These are phyloP conservation scores for Leptonema lineaticorne DNA, from an alignment of 1,140 invertebrate species.

Conservation along the genomic window DNA sequence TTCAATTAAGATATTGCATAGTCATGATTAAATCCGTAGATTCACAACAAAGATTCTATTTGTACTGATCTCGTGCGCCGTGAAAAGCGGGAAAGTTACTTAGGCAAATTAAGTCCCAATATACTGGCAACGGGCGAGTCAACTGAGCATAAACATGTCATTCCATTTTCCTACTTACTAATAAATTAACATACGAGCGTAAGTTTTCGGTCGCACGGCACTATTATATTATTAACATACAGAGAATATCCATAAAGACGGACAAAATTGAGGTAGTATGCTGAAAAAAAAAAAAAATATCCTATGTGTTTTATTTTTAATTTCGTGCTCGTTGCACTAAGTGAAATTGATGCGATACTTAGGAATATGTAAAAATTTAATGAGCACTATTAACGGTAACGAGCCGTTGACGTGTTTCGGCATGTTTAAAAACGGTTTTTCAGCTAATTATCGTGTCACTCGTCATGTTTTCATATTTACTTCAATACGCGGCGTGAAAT, in stretches of 20 bases:
- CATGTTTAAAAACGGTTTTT: background rate
- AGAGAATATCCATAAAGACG: background rate
- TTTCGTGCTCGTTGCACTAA: background rate
- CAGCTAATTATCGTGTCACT: background rate
- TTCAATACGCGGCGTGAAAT: too few species aligned
- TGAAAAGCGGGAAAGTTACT: constrained; percentile 34
- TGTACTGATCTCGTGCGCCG: constrained; percentile 31
- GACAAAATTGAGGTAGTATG: too few species aligned
- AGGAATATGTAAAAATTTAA: constrained; percentile 1
- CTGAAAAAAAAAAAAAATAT: background rate
- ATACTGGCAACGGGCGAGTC: constrained; percentile 18
- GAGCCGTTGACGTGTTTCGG: background rate
- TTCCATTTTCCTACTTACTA: constrained; percentile 24
- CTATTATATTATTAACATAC: background rate
- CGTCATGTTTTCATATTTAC: too few species aligned
- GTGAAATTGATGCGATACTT: constrained; percentile 10
- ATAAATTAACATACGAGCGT: constrained; percentile 22
- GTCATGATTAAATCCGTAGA: background rate
- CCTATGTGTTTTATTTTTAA: background rate
- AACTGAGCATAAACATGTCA: constrained; percentile 20
- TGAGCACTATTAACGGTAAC: constrained; percentile 8
- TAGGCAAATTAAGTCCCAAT: constrained; percentile 39
- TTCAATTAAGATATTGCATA: too few species aligned
- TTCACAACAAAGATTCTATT: constrained; percentile 35
- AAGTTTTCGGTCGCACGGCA: background rate